Base-by-base conservation (phyloP, 2,797 vertebrate species). In the Dryobates pubescens region DNA sequence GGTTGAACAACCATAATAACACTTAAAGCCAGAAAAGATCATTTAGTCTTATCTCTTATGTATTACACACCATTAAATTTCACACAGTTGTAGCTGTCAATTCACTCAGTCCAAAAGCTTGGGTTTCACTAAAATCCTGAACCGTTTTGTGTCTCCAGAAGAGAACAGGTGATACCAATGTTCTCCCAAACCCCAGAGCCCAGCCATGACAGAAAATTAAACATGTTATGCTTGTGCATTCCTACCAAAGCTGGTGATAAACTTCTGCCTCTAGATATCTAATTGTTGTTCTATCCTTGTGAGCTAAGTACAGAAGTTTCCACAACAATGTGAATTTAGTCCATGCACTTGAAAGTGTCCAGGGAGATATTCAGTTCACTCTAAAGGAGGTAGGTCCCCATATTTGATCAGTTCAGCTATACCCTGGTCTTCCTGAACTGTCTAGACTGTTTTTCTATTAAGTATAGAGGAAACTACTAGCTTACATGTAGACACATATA, bases 211-310 rank as follows among this genome's bases (percentile, higher is more conserved):
- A 57, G 34, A 13, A 64, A 38, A 41, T 34, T 30, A 59, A 82
- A 74, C 7, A 7, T 1, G 1, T 51, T 77, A 27, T 1, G 0
- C 34, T 64, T 2, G 1, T 56, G 13, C 23, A 34, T 38, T 86
- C 36, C 19, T 51, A 13, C 9, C 14, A 57, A 65, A 78, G 8
- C 17, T 22, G 26, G 11, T 41, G 6, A 29, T 32, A 70, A 81
- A 47, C 18, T 65, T 6, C 17, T 41, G 23, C 26, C n/a, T 75
- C 9, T 41, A 57, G 58, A 71, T 5, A 56, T 13, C 6, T 56
- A 59, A 71, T n/a, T 18, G 5, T 10, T 36, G 10, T 20, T 83
- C 18, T 75, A 13, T 76, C 23, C 26, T 5, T 14, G 43, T 29
- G 11, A 69, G 18, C 5, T 23, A 63, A 36, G 26, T n/a, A 81